Evolutionary conservation across 2,797 vertebrate species (phyloP).

Genomic region (Melanotaenia trifasciata): DNA sequence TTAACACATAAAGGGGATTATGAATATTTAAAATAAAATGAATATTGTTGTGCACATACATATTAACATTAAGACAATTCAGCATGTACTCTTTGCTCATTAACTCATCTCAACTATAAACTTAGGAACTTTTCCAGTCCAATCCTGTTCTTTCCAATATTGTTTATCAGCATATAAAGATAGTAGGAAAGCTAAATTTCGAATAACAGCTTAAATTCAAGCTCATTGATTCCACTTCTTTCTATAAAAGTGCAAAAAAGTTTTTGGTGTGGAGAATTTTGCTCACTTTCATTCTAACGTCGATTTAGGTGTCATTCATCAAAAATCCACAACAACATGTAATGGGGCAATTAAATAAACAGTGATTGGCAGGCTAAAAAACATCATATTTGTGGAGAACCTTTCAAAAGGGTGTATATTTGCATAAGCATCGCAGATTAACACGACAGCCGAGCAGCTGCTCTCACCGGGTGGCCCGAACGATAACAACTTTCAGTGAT

Average conservation of each 20-base stretch:
- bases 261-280: slow-evolving; percentile 27
- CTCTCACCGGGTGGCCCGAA: slow-evolving; percentile 73
- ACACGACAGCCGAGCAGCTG: slow-evolving; percentile 81
- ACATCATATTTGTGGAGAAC: slow-evolving; percentile 80
- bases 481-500: slow-evolving; percentile 78
- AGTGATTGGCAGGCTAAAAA: slow-evolving; percentile 85
- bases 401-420: slow-evolving; percentile 82
- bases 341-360: slow-evolving; percentile 74
- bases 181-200: slow-evolving; percentile 2
- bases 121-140: not conserved
- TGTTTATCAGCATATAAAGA: not conserved
- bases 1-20: too few species aligned
- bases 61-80: too few species aligned
- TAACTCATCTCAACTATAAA: too few species aligned
- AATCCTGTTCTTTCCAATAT: not conserved
- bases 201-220: slow-evolving; percentile 13
- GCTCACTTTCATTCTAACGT: slow-evolving; percentile 35
- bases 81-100: too few species aligned
- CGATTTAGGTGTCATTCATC: slow-evolving; percentile 66
- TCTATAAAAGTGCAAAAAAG: slow-evolving; percentile 32
- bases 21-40: too few species aligned
- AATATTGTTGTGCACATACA: too few species aligned
- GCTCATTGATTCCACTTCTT: slow-evolving; percentile 15
- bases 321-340: slow-evolving; percentile 57
- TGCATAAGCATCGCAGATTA: slow-evolving; percentile 83